A percentile compares a stretch with the other conserved stretches of the same genome.
phyloP scores from a whole-genome alignment of 2,113 vertebrate species.

The Saguinus midas region DNA sequence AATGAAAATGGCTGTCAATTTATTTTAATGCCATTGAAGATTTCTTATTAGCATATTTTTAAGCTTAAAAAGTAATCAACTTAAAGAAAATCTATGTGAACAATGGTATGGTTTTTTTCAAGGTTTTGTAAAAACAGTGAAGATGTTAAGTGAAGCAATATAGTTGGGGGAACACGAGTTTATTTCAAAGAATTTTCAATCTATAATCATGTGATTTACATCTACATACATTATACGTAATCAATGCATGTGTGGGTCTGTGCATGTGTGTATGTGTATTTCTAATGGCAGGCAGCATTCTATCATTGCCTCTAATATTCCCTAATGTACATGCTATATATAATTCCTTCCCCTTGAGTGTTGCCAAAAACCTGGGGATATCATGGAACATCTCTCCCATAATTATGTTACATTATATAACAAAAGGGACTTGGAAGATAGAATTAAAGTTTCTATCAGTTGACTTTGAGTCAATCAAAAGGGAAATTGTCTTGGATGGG shows the following conservation, averaged over 20 bases:
- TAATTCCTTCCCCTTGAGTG: neutral
- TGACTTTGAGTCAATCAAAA: neutral
- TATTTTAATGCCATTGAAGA: neutral
- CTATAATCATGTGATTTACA: neutral
- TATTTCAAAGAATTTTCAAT: neutral
- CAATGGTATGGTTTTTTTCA: neutral
- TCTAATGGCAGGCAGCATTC: neutral
- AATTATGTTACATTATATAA: neutral
- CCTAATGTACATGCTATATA: neutral
- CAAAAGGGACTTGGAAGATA: neutral
- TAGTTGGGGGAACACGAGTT: neutral
- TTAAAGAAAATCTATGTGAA: slow-evolving; percentile 36
- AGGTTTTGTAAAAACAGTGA: neutral
- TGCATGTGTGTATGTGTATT: neutral
- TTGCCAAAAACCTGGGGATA: neutral
- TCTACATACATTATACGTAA: neutral
- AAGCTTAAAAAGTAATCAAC: neutral
- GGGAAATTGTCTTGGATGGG: neutral
- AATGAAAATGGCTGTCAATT: neutral
- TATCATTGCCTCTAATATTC: neutral
- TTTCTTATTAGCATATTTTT: neutral
- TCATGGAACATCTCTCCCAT: neutral
- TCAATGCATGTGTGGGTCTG: neutral
- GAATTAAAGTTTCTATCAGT: neutral
- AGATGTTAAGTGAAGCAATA: neutral